Base-by-base conservation (phyloP, 92 coral and sea anemone species). In the Porites lobata region DNA sequence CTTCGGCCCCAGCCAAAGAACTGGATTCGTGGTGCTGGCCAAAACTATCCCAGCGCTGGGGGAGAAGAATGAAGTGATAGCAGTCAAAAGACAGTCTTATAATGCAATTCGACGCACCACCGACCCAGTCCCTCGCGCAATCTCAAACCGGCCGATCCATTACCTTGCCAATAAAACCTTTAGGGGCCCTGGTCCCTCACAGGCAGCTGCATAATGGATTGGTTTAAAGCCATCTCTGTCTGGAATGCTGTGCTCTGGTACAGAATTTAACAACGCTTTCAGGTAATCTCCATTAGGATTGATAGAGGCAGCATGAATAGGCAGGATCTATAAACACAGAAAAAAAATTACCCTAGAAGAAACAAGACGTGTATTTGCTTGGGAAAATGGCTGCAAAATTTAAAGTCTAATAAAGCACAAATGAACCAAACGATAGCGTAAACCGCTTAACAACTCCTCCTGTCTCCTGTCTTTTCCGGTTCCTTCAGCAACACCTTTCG, bases 271-370 rank as follows among this genome's bases (percentile, higher is more conserved):
- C 50, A 95, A 83, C 77, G 94, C 80, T 69, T 83, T 91, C 14
- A 95, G 90, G 84, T 95, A 95, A 56, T 91, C 87, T 9, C 71
- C 91, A 91, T 93, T 95, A 15, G 98, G 98, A 82, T 95, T 95
- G 82, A 95, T 95, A 79, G 94, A 93, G 63, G 98, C 98, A n/a
- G 94, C 94, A 80, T 95, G 98, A 19, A 95, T 87, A 1, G 98
- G 98, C 50, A 93, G 82, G 51, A 94, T 93, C 98, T 94, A 69
- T 56, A 50, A 29, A 75, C 50, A 18, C 22, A 12, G 51, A 59
- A 62, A 69, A 2, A 12, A 78, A 63, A 32, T 43, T 21, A 47
- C n/a, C 17, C 50, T 10, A n/a, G n/a, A 50, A 12, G 19, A 62
- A 15, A 13, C 66, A 56, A 12, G 47, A 38, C 47, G 47, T 38